Conservation (phyloP, 2,888 invertebrate genomes). For the Scaeva pyrastri region DNA sequence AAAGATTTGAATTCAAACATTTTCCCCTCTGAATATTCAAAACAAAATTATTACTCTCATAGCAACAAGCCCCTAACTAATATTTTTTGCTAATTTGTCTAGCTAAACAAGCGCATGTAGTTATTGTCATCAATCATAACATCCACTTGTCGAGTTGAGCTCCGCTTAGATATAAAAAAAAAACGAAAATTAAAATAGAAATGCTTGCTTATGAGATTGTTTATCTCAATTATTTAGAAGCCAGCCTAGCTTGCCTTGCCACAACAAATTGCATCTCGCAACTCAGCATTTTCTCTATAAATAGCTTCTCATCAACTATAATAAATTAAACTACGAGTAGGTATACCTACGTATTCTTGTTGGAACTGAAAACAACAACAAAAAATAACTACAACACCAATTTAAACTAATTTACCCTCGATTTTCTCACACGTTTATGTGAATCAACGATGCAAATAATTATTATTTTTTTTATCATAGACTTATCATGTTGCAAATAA, state of each 20-base stretch:
- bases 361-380: neutral
- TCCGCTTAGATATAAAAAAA: neutral
- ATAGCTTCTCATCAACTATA: constrained; percentile 14
- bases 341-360: neutral
- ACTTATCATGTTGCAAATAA: neutral
- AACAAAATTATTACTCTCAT: too few species aligned
- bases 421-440: neutral
- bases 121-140: neutral
- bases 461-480: constrained; percentile 4
- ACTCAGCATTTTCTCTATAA: constrained; percentile 2
- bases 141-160: neutral
- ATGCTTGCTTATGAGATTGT: neutral
- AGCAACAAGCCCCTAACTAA: too few species aligned
- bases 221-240: neutral
- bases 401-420: constrained; percentile 17
- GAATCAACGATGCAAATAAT: constrained; percentile 18
- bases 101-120: too few species aligned
- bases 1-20: too few species aligned
- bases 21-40: too few species aligned
- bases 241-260: neutral
- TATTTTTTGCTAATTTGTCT: too few species aligned
- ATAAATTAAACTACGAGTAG: constrained; percentile 3
- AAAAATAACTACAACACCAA: neutral
- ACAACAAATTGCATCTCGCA: neutral
- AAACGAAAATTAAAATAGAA: neutral